Base-by-base conservation (phyloP, 2,888 invertebrate genomes). In the Zaprionus lineosus region DNA sequence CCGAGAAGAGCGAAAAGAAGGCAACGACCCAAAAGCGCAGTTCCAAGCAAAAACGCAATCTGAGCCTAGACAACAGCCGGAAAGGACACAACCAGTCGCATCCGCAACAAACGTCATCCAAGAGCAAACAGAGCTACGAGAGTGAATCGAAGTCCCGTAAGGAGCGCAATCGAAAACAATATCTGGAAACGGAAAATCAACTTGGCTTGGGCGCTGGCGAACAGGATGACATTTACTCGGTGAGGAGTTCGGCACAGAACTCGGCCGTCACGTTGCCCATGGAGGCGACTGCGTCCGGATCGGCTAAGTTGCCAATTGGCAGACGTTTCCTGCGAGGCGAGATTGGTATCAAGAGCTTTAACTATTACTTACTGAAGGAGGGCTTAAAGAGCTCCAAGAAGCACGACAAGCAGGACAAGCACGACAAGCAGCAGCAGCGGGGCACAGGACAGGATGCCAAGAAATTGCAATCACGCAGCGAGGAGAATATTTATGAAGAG, bases 311-410 rank as follows among this genome's bases (percentile, higher is more conserved):
- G 70, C 90, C 90, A 55, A 89, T 90, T 50, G 90, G 90, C 0
- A 84, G 89, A 9, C 87, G 89, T 3, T 88, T 90, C 21, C 69
- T 90, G 0, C 88, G 87, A 24, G 90, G 90, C 0, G 90, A 90
- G 72, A 90, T 90, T 16, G 90, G 90, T 50, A 90, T 90, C 6
- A 90, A 90, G 63, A 90, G 90, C 77, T 90, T 90, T 62, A 90
- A 90, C 52, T 90, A 90, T 61, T 90, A 90, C 70, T 72, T 90
- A 14, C 74, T 90, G 0, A 90, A 90, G 57, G 90, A 90, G 69
- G 90, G 90, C 2, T 58, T 90, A 3, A 90, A 89, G 59, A 88
- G 88, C 36, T 87, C 88, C 0, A 90, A 89, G 47, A 90, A 89
- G 56, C 78, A 87, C 57, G 88, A 88, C 16, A 89, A 89, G 52